Base-by-base conservation (phyloP, 2,797 vertebrate genomes). In the Hydrocynus forskahlii region DNA sequence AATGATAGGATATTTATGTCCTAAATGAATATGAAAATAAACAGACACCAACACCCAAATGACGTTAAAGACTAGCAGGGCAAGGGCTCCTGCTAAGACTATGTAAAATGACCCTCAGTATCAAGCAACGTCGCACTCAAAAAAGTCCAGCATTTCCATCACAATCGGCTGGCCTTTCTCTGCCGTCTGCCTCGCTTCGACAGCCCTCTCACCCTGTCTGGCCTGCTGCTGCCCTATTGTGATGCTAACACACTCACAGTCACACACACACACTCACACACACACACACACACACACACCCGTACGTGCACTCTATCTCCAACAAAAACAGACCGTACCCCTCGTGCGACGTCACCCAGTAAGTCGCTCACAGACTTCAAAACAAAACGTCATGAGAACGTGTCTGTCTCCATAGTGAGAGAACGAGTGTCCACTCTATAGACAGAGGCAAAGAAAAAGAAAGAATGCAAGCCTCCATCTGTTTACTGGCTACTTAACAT, bases 61-160 rank as follows among this genome's bases (percentile, higher is more conserved):
- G 12, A 40, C 68, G 45, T 14, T 72, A 35, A 35, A 35, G 35
- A 35, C 35, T 35, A 35, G 35, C 35, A 35, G 35, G 52, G 63
- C 55, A 35, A 63, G 14, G 60, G 14, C 62, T 59, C 63, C 16
- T 10, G 0, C 1, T 81, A 78, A 83, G 50, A 50, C 74, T 77
- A 76, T 81, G 81, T 29, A 82, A 83, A 83, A 73, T 74, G 79
- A 81, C 80, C 83, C 43, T 83, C 69, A 9, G 67, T 48, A n/a
- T 86, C 62, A 84, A 57, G 75, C 81, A 80, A 72, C n/a, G 64
- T 60, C 19, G 25, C 0, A 12, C 75, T 80, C n/a, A 48, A 73
- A 81, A 81, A 75, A 52, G 21, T 62, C 14, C 13, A 50, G 52
- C 69, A 88, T 89, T 89, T 84, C 81, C 86, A 88, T 87, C 35